These are phyloP conservation scores for Scaptomyza tumidula DNA, from an alignment of 2,888 invertebrate genomes.

Conservation along the genomic window DNA sequence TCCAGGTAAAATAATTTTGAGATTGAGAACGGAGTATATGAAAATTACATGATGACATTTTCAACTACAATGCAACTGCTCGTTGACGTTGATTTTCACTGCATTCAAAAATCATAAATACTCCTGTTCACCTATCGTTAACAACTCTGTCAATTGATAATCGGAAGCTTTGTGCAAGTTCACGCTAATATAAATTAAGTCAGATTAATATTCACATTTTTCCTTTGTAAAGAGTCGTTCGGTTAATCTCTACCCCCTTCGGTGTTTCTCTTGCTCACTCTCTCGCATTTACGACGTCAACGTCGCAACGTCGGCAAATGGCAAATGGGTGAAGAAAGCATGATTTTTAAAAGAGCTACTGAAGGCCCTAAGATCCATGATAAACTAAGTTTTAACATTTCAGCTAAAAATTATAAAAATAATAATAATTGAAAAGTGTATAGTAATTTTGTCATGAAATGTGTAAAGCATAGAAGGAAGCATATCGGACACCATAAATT, in stretches of 20 bases:
- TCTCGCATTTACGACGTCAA: conserved; percentile 34
- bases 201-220: conserved; percentile 19
- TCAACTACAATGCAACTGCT: conserved; percentile 37
- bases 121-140: not conserved
- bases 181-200: not conserved
- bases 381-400: no score
- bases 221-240: conserved; percentile 52
- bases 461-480: no score
- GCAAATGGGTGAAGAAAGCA: conserved; percentile 26
- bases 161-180: not conserved
- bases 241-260: conserved; percentile 14
- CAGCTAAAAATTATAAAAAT: no score
- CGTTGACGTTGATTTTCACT: conserved; percentile 24
- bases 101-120: not conserved
- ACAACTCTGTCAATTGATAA: not conserved
- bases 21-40: conserved; percentile 21
- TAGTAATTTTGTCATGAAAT: no score
- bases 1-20: conserved; percentile 54
- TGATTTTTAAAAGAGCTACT: conserved; percentile 22
- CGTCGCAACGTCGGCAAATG: conserved; percentile 61
- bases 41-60: conserved; percentile 69
- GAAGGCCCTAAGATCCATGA: no score
- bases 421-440: no score
- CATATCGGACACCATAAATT: no score
- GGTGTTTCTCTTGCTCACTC: conserved; percentile 7